Conservation (phyloP, 2,888 invertebrate genomes). For the Zelleria hepariella region DNA sequence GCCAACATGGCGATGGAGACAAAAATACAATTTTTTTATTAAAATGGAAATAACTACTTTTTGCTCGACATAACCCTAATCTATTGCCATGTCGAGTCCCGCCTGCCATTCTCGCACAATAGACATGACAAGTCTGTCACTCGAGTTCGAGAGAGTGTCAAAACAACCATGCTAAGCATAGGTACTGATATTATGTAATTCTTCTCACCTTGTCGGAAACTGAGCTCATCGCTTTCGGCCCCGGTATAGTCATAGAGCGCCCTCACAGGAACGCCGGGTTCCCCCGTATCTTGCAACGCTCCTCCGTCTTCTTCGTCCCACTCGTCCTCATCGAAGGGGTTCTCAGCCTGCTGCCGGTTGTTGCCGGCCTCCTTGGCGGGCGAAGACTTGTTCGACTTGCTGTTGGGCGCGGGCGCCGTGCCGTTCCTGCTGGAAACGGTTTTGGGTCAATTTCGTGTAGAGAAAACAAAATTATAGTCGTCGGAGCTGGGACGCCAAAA, state of each 20-base stretch:
- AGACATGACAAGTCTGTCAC: no score
- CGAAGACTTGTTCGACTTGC: conserved; percentile 50
- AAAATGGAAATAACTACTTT: no score
- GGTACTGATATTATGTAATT: no score
- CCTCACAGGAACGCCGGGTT: conserved; percentile 93
- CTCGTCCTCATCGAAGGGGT: conserved; percentile 90
- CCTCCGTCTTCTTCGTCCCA: conserved; percentile 87
- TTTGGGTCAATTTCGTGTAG: not conserved
- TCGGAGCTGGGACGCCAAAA: no score
- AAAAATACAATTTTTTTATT: no score
- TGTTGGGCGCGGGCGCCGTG: conserved; percentile 46
- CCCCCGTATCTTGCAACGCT: conserved; percentile 90
- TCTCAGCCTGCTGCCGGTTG: conserved; percentile 66
- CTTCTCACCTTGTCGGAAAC: conserved; percentile 90
- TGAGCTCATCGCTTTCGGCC: conserved; percentile 97
- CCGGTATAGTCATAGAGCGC: conserved; percentile 98
- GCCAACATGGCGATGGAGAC: no score
- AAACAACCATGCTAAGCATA: no score
- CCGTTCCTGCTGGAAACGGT: conserved; percentile 42
- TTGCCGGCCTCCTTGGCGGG: conserved; percentile 38
- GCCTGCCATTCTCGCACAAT: no score
- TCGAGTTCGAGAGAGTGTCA: no score
- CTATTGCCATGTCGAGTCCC: no score
- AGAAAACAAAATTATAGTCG: not conserved
- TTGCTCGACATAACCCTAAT: no score